phyloP scores from a whole-genome alignment of 2,797 vertebrate genomes.

The Coracias cyanogaster region DNA sequence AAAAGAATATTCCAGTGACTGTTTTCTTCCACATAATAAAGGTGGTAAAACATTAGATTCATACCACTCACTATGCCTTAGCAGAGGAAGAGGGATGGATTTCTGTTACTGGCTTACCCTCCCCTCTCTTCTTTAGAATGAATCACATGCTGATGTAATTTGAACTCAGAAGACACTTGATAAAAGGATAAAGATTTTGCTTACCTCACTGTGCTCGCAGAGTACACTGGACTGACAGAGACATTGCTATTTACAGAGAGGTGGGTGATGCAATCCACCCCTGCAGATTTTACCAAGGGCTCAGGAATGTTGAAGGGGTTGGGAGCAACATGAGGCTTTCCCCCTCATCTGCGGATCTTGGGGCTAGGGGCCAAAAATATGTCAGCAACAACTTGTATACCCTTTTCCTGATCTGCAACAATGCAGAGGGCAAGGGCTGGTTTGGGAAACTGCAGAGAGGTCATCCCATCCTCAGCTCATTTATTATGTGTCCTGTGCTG shows the following conservation, averaged over 20 bases:
- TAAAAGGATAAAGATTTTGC: background rate
- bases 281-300: background rate
- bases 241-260: background rate
- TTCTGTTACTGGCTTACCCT: conserved; percentile 25
- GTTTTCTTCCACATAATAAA: background rate
- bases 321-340: background rate
- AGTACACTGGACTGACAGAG: background rate
- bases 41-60: background rate
- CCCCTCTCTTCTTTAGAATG: background rate
- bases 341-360: background rate
- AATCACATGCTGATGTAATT: background rate
- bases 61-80: conserved; percentile 1
- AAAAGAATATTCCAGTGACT: background rate
- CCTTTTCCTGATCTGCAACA: background rate
- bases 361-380: background rate
- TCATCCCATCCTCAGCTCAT: background rate
- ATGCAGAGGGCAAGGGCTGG: background rate
- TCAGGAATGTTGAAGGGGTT: background rate
- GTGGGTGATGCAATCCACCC: background rate
- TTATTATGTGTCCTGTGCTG: background rate
- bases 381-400: background rate
- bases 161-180: background rate
- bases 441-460: background rate
- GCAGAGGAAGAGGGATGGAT: background rate
- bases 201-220: background rate